Conservation (phyloP, 2,888 invertebrate genomes). For the Acronicta alni region DNA sequence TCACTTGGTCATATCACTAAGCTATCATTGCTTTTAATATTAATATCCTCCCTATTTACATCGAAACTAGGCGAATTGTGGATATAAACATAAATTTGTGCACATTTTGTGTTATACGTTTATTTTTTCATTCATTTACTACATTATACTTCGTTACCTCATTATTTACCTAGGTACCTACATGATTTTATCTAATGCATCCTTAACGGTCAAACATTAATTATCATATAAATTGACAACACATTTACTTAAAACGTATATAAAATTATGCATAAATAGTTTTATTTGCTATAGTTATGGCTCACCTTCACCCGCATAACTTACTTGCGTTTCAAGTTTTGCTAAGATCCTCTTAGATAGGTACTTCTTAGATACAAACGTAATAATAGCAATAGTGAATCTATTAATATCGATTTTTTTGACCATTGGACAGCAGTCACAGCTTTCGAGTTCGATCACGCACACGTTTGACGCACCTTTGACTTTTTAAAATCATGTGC, state of each 20-base stretch:
- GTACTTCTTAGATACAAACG: neutral
- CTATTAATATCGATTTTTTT: slow-evolving; percentile 8
- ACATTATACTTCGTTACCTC: neutral
- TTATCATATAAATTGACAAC: slow-evolving; percentile 14
- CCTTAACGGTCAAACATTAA: slow-evolving; percentile 4
- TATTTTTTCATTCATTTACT: neutral
- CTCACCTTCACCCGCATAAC: slow-evolving; percentile 39
- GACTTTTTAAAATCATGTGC: too few relatives aligned
- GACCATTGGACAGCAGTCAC: too few relatives aligned
- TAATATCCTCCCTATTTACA: too few relatives aligned
- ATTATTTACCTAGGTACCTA: too few relatives aligned
- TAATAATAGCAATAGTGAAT: slow-evolving; percentile 1
- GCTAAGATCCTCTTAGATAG: slow-evolving; percentile 8
- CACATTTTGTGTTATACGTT: too few relatives aligned
- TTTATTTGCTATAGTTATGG: slow-evolving; percentile 19
- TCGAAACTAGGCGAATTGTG: too few relatives aligned
- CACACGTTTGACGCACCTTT: too few relatives aligned
- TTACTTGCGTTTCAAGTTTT: slow-evolving; percentile 28
- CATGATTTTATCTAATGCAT: neutral
- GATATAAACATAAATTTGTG: too few relatives aligned
- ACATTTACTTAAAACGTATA: slow-evolving; percentile 37
- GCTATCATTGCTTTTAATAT: too few relatives aligned
- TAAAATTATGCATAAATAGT: slow-evolving; percentile 13
- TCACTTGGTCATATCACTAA: too few relatives aligned
- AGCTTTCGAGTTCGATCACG: too few relatives aligned